Percentiles rank a stretch among this genome's conserved stretches.
Evolutionary conservation across 2,797 vertebrate genomes (phyloP).

Genomic region (Pagetopsis macropterus): DNA sequence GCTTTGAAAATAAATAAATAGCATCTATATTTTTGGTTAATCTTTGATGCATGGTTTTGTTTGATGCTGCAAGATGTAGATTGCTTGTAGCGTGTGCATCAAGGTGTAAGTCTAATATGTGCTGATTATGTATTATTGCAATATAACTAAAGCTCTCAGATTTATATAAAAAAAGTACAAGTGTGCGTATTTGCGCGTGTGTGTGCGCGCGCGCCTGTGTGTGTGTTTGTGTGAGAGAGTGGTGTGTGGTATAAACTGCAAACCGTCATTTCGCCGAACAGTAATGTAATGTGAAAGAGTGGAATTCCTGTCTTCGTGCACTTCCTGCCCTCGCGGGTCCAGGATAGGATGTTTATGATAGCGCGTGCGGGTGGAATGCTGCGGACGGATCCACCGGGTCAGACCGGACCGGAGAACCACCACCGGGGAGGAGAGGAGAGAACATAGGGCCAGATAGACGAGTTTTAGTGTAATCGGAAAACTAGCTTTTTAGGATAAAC

Average conservation of each 20-base stretch:
- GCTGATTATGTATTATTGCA: too few species aligned
- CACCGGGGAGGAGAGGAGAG: conserved; percentile 11
- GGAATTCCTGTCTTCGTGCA: conserved; percentile 79
- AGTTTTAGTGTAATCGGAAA: too few species aligned
- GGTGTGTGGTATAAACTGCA: conserved; percentile 9
- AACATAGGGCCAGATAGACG: neutral
- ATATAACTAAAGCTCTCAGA: too few species aligned
- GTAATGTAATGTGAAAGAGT: conserved; percentile 78
- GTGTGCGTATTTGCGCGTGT: too few species aligned
- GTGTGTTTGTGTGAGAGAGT: neutral
- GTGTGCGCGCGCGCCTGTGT: neutral
- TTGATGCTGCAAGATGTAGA: too few species aligned
- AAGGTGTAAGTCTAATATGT: too few species aligned
- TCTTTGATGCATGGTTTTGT: too few species aligned
- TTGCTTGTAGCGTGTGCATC: too few species aligned
- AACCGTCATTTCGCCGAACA: conserved; percentile 51
- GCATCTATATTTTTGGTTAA: too few species aligned
- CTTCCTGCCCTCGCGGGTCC: conserved; percentile 79
- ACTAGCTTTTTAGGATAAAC: neutral
- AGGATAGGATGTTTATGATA: conserved; percentile 84
- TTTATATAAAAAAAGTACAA: too few species aligned
- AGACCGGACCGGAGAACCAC: conserved; percentile 66
- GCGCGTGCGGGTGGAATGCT: conserved; percentile 81
- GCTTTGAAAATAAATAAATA: too few species aligned
- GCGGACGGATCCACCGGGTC: conserved; percentile 81